phyloP scores from a whole-genome alignment of 2,113 vertebrate species.

The Notarius lentiginosus region DNA sequence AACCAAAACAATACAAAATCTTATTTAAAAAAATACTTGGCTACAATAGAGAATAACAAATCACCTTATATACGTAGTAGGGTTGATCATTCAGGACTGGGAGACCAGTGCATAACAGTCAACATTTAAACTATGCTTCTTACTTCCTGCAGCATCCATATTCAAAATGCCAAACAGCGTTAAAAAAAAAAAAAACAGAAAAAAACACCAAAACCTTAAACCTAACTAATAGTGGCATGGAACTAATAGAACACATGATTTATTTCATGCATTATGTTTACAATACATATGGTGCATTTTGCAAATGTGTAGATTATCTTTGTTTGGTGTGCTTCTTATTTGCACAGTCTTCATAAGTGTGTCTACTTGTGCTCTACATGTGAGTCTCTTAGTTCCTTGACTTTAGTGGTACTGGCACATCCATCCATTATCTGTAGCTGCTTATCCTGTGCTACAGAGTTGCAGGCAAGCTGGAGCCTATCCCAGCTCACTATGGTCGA shows the following conservation, averaged over 20 bases:
- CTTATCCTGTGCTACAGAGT: too few relatives aligned
- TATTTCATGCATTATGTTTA: not conserved
- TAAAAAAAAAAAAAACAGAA: not conserved
- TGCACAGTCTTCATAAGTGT: not conserved
- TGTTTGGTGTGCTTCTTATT: not conserved
- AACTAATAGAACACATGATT: not conserved
- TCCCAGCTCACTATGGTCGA: too few relatives aligned
- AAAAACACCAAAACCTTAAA: not conserved
- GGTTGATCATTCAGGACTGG: not conserved
- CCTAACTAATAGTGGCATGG: not conserved
- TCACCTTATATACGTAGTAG: not conserved
- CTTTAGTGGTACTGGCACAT: not conserved
- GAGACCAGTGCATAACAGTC: not conserved
- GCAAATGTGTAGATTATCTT: not conserved
- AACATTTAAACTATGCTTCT: not conserved
- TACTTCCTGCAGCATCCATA: not conserved
- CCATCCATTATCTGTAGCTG: too few relatives aligned
- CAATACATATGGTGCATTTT: not conserved
- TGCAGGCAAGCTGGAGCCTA: too few relatives aligned
- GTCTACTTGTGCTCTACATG: slow-evolving; percentile 2
- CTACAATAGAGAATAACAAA: not conserved
- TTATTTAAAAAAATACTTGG: not conserved
- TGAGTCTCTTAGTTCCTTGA: not conserved
- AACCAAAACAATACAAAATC: slow-evolving; percentile 10
- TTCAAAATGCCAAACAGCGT: not conserved